Percentiles rank a stretch among this genome's conserved stretches.
Conservation (phyloP, 2,797 vertebrate species). For the Podargus strigoides region DNA sequence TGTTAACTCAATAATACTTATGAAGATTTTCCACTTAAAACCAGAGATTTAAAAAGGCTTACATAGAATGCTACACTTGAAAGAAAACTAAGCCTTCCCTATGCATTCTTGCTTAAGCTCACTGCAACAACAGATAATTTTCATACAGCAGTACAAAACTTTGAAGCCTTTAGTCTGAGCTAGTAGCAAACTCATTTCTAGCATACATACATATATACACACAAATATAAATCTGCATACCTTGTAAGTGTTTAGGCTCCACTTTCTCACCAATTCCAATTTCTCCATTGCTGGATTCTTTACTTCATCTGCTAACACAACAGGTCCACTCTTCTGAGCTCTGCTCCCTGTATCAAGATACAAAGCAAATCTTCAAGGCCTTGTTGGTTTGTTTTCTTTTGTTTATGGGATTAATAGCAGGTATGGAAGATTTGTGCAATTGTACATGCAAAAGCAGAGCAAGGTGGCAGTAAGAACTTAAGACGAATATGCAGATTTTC, state of each 20-base stretch:
- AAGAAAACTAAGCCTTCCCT: background rate
- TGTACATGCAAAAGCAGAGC: background rate
- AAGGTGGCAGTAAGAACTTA: background rate
- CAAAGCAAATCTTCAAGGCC: background rate
- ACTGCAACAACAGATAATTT: background rate
- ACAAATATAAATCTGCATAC: conserved; percentile 66
- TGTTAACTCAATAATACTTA: background rate
- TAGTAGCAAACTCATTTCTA: background rate
- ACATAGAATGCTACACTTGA: background rate
- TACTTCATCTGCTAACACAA: conserved; percentile 92
- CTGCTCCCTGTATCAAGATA: conserved; percentile 34
- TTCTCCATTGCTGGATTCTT: conserved; percentile 97
- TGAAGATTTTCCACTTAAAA: background rate
- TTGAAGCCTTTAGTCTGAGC: background rate
- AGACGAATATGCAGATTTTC: background rate
- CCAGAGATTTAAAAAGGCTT: background rate
- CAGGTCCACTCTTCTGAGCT: conserved; percentile 78
- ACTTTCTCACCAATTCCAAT: conserved; percentile 94
- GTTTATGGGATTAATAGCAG: background rate
- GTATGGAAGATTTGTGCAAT: background rate
- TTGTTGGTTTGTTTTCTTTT: background rate
- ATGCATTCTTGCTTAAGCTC: background rate
- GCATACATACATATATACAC: background rate
- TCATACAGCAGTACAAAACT: background rate
- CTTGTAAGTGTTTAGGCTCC: conserved; percentile 99